Base-by-base conservation (phyloP, 2,113 vertebrate species). In the Tragelaphus scriptus region DNA sequence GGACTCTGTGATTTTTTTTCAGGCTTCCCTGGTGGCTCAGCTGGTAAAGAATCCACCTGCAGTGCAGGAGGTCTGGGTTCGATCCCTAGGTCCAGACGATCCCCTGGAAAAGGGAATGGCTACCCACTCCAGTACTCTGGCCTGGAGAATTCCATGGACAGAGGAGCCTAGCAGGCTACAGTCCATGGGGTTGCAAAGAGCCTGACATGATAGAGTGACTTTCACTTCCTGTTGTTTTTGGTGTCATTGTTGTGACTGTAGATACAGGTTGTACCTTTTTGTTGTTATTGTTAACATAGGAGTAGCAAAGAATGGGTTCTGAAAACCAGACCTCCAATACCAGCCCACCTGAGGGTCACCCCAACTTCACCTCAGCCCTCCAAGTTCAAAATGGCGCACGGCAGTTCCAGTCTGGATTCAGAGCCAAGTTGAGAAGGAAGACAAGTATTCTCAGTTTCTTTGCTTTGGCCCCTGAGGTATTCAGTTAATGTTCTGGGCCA, bases 401-500 rank as follows among this genome's bases (percentile, higher is more conserved):
- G 9, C 0, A 0, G 17, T 30, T 40, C 17, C 65, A 23, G 16
- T 30, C 28, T 32, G 44, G 25, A 81, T 75, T 28, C 26, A n/a
- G 65, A 88, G 49, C 12, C 32, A 28, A 40, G 23, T 0, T 55
- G 32, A 81, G 23, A 82, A 88, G 44, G 49, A 79, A 82, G 16
- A 11, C 15, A 15, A 15, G 5, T 3, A 13, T 44, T 88, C 80
- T 87, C 84, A 58, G 65, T 56, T n/a, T 85, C 71, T 82, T n/a
- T 55, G 26, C 80, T 82, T 63, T 19, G 25, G 80, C 82, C 87
- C 93, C 89, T 84, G 84, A 61, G 56, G 56, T 71, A 92, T 95
- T 94, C 82, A 49, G 88, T 84, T 91, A 97, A 97, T 84, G 86
- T 79, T 92, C 88, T 90, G 94, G n/a, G 71, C 61, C 93, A 96